Base-by-base conservation (phyloP, 2,888 invertebrate species). In the Polylopha cassiicola region DNA sequence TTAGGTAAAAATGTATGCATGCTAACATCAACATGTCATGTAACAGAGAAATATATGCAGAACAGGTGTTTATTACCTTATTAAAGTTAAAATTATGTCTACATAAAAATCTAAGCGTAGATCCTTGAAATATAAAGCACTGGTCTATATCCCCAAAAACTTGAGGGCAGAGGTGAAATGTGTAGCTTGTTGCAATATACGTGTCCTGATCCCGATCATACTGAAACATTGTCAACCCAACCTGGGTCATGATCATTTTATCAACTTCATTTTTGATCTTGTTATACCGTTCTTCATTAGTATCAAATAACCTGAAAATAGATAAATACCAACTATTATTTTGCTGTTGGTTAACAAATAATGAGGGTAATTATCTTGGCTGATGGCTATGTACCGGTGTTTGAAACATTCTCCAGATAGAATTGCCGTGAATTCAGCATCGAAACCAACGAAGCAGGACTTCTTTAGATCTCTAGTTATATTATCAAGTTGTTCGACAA, bases 361-460 rank as follows among this genome's bases (percentile, higher is more conserved):
- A 4, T 18, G 3, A 9, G 3, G 16, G n/a, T 20, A 20, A 6
- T 7, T 16, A 9, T 2, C 9, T 20, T 13, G 2, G 6, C 5
- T 20, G 14, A n/a, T n/a, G n/a, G n/a, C n/a, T 11, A 21, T 26
- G 60, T 68, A 90, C 90, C 89, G 89, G 51, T 87, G 56, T 61
- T 82, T 86, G 33, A 74, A 74, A n/a, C 65, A 50, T 22, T 85
- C 76, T 47, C 78, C 72, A 0, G 84, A 54, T 36, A 77, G 50
- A 43, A 86, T 61, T 27, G 81, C 92, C 42, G 91, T 91, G 62
- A 93, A 93, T 79, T 94, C 94, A 7, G 90, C 88, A 69, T 94
- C 94, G 49, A 94, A 84, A 8, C 90, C 87, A 51, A 92, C 69
- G 61, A 91, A 90, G 50, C 87, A 85, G 4, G 90, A 86, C 29